Percentiles rank a stretch among this genome's conserved stretches.
phyloP scores from a whole-genome alignment of 1,140 invertebrate species.

The Megalonaias nervosa region DNA sequence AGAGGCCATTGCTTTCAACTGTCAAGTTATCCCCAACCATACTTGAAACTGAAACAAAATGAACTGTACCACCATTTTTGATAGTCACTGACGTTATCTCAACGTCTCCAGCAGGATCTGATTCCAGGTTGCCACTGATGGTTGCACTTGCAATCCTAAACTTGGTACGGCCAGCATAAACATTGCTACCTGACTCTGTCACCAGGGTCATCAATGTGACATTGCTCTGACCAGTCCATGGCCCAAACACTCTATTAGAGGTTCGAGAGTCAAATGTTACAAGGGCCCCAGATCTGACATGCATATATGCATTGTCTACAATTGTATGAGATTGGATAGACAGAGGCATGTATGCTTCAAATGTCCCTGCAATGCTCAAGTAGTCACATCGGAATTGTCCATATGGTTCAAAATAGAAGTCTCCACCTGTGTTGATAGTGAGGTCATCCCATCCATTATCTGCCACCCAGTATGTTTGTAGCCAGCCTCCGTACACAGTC shows the following conservation, averaged over 20 bases:
- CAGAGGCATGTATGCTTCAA: constrained; percentile 30
- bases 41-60: constrained; percentile 28
- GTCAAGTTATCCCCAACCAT: constrained; percentile 27
- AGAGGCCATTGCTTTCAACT: constrained; percentile 30
- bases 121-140: constrained; percentile 33
- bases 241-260: too few species aligned
- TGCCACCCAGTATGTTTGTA: constrained; percentile 35
- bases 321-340: too few species aligned
- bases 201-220: constrained; percentile 24
- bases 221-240: constrained; percentile 30
- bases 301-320: too few species aligned
- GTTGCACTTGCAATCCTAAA: constrained; percentile 32
- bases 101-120: constrained; percentile 29
- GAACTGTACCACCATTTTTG: constrained; percentile 23
- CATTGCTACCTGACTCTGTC: constrained; percentile 34
- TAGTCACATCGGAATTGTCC: constrained; percentile 32
- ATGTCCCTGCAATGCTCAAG: constrained; percentile 36
- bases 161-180: constrained; percentile 35
- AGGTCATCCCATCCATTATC: constrained; percentile 43
- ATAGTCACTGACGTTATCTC: constrained; percentile 32
- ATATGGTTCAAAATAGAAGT: constrained; percentile 39
- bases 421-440: constrained; percentile 29
- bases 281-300: too few species aligned
- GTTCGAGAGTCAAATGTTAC: too few species aligned
- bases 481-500: constrained; percentile 37